These are phyloP conservation scores for Nephila pilipes DNA, from an alignment of 1,140 invertebrate species.

Conservation along the genomic window DNA sequence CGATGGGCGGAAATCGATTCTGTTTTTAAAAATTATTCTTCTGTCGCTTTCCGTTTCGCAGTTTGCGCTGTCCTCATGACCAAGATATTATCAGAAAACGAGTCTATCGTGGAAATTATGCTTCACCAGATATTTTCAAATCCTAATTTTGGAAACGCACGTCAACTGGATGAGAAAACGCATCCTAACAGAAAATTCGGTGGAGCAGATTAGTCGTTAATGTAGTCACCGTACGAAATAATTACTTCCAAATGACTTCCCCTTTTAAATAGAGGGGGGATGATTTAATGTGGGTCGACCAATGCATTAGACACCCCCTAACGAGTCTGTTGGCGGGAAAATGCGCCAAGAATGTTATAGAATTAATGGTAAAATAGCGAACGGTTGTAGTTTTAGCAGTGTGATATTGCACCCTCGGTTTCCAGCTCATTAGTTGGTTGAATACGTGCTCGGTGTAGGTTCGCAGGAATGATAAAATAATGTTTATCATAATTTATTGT, in stretches of 20 bases:
- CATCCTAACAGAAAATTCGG: constrained; percentile 22
- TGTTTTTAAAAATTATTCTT: background rate
- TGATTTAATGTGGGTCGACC: background rate
- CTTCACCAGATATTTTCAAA: background rate
- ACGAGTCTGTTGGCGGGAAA: background rate
- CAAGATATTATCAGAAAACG: background rate
- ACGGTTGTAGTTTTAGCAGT: background rate
- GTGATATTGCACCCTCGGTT: background rate
- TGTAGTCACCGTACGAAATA: constrained; percentile 31
- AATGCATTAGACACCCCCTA: constrained; percentile 14
- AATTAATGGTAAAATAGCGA: background rate
- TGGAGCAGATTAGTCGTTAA: constrained; percentile 10
- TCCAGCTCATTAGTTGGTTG: background rate
- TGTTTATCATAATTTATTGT: background rate
- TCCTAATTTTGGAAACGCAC: constrained; percentile 16
- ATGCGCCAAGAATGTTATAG: background rate
- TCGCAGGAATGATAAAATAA: background rate
- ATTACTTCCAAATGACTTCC: constrained; percentile 42
- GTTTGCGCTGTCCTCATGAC: background rate
- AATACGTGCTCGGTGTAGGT: background rate
- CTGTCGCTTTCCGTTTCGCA: background rate
- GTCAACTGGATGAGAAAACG: background rate
- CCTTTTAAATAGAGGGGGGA: background rate
- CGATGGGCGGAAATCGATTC: background rate
- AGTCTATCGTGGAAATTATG: background rate